Conservation (phyloP, 2,113 vertebrate genomes). For the Neomonachus schauinslandi region DNA sequence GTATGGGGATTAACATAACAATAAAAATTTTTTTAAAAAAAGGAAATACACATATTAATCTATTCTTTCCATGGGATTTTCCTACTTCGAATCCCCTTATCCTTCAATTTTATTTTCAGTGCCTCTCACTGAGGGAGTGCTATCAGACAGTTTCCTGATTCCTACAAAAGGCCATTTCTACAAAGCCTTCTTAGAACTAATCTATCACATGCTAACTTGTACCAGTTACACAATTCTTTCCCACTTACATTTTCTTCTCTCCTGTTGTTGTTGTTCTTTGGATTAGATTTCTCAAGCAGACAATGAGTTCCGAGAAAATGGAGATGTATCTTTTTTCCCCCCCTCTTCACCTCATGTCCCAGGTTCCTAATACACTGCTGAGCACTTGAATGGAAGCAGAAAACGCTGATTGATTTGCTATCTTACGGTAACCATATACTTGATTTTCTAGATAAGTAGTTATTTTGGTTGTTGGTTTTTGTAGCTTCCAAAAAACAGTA, state of each 20-base stretch:
- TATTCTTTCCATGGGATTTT: neutral
- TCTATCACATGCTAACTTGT: neutral
- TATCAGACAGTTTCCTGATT: neutral
- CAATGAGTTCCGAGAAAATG: neutral
- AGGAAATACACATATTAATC: neutral
- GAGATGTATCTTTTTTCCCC: neutral
- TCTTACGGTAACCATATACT: neutral
- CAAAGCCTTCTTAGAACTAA: neutral
- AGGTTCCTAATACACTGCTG: neutral
- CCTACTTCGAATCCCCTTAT: neutral
- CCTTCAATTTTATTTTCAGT: neutral
- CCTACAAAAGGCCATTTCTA: neutral
- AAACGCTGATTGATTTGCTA: neutral
- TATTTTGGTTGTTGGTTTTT: slow-evolving; percentile 56
- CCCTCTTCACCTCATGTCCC: neutral
- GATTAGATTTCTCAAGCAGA: neutral
- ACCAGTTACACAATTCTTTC: neutral
- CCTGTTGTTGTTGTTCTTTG: neutral
- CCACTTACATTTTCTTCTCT: neutral
- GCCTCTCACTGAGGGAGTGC: neutral
- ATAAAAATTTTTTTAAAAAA: neutral
- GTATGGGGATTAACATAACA: too few relatives aligned
- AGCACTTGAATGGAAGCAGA: neutral
- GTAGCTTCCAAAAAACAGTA: slow-evolving; percentile 16
- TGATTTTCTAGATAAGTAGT: slow-evolving; percentile 13